These are phyloP conservation scores for Zoanthus sociatus DNA, from an alignment of 92 coral and sea anemone genomes.

Conservation along the genomic window DNA sequence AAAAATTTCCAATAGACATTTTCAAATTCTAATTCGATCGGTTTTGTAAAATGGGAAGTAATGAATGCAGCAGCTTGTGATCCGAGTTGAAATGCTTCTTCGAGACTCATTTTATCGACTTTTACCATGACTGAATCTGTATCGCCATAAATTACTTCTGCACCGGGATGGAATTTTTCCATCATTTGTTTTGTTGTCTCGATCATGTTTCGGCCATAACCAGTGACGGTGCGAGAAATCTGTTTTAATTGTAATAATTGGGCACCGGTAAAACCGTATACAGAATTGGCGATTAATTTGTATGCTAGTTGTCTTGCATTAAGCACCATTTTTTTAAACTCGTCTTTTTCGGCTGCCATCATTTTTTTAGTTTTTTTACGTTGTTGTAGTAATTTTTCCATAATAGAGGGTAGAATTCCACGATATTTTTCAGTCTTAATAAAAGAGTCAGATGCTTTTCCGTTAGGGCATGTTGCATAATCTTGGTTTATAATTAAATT, in stretches of 20 bases:
- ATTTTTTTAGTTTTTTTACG: not conserved
- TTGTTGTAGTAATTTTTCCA: not conserved
- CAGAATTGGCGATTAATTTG: conserved; percentile 8
- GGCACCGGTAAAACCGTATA: conserved; percentile 2
- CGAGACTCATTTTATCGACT: not conserved
- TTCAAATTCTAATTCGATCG: not conserved
- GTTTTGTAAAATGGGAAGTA: not conserved
- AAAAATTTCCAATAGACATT: not conserved
- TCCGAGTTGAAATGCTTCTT: not conserved
- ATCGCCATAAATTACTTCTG: not conserved
- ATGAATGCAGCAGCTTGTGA: not conserved
- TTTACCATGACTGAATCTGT: not conserved
- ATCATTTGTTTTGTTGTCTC: not conserved
- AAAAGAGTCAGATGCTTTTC: not conserved
- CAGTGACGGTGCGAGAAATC: conserved; percentile 6
- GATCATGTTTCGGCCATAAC: conserved; percentile 1
- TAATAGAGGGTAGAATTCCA: not conserved
- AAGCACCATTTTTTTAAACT: not conserved
- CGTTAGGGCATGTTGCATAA: not conserved
- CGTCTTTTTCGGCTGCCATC: conserved; percentile 23
- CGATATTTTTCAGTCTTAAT: not conserved
- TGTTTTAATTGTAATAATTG: not conserved
- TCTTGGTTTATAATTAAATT: not conserved
- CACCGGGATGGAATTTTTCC: not conserved
- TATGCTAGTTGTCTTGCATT: not conserved